Conservation (phyloP, 53 echinoderm and acorn worm genomes). For the Actinopyga echinites region DNA sequence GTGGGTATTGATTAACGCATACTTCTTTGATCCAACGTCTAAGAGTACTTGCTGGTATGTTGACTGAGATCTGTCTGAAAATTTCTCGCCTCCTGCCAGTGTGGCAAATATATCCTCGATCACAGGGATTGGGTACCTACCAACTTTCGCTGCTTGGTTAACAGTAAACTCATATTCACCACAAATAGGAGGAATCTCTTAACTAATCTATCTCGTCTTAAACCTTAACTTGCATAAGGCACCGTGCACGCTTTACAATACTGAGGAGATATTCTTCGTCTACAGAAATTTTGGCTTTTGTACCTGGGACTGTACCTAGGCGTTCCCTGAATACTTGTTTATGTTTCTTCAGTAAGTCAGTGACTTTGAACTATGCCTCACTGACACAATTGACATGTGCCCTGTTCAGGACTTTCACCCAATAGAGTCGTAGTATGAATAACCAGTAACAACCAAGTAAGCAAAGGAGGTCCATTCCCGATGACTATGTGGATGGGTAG, state of each 20-base stretch:
- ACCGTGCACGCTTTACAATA: conserved; percentile 36
- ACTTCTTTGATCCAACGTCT: conserved; percentile 11
- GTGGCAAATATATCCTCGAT: too few species aligned
- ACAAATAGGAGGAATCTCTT: conserved; percentile 36
- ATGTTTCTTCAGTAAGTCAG: too few species aligned
- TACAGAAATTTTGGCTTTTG: conserved; percentile 22
- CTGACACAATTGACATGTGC: too few species aligned
- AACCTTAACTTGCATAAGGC: conserved; percentile 28
- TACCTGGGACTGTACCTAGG: conserved; percentile 29
- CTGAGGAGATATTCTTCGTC: neutral
- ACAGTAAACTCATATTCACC: conserved; percentile 58
- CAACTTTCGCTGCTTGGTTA: conserved; percentile 46
- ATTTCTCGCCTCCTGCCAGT: conserved; percentile 51
- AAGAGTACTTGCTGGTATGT: conserved; percentile 50
- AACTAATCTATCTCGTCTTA: conserved; percentile 25
- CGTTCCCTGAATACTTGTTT: conserved; percentile 15
- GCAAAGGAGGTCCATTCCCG: too few species aligned
- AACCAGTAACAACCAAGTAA: too few species aligned
- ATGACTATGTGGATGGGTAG: too few species aligned
- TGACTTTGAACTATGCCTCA: too few species aligned
- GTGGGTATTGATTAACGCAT: conserved; percentile 22
- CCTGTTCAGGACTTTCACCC: too few species aligned
- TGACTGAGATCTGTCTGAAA: too few species aligned
- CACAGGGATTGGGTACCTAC: conserved; percentile 58
- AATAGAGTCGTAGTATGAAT: too few species aligned